phyloP scores from a whole-genome alignment of 2,797 vertebrate species.

The Oreortyx pictus region DNA sequence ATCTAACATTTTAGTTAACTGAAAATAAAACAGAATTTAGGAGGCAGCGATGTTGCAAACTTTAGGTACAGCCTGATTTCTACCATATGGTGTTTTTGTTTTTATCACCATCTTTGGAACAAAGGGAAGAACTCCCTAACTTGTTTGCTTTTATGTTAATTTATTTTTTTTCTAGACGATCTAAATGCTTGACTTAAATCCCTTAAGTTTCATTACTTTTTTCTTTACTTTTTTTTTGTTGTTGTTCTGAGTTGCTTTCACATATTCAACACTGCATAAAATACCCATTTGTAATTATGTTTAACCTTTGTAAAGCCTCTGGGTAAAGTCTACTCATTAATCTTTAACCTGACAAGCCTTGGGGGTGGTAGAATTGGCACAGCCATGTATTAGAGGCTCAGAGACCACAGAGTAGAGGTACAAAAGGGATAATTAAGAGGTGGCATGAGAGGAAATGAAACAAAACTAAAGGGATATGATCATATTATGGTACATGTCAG shows the following conservation, averaged over 20 bases:
- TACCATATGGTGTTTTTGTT: slow-evolving; percentile 38
- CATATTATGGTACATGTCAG: slow-evolving; percentile 70
- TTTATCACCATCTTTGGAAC: slow-evolving; percentile 59
- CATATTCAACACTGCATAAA: slow-evolving; percentile 78
- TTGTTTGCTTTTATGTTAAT: slow-evolving; percentile 67
- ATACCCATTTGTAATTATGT: slow-evolving; percentile 83
- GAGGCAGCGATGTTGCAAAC: slow-evolving; percentile 9
- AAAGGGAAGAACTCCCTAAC: slow-evolving; percentile 51
- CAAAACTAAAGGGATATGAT: slow-evolving; percentile 73
- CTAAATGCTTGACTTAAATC: slow-evolving; percentile 74
- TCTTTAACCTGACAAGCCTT: slow-evolving; percentile 83
- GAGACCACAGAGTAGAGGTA: slow-evolving; percentile 68
- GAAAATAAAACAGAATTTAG: slow-evolving; percentile 39
- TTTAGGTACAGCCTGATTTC: slow-evolving; percentile 45
- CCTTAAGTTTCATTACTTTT: slow-evolving; percentile 69
- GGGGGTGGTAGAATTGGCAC: slow-evolving; percentile 73
- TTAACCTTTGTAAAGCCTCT: slow-evolving; percentile 84
- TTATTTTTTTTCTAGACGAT: slow-evolving; percentile 47
- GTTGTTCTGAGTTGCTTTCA: slow-evolving; percentile 67
- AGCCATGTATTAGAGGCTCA: slow-evolving; percentile 72
- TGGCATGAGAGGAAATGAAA: slow-evolving; percentile 70
- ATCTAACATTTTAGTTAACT: neutral
- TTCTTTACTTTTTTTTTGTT: slow-evolving; percentile 6
- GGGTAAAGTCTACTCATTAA: slow-evolving; percentile 83
- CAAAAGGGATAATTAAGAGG: slow-evolving; percentile 79